Conservation (phyloP, 2,797 vertebrate genomes). For the Bradypodion ventrale region DNA sequence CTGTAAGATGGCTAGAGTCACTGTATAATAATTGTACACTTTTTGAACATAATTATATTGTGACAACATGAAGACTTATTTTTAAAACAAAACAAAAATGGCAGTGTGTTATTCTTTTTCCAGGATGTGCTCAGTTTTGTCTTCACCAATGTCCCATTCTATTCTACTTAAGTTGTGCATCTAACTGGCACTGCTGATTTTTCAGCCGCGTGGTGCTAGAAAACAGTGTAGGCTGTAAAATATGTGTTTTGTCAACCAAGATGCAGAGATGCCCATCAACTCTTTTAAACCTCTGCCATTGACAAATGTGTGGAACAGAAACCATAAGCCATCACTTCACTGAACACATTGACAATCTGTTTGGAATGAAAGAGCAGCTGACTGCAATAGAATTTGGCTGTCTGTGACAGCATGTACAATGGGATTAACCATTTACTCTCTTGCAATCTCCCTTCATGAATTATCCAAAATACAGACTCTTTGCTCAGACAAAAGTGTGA, state of each 20-base stretch:
- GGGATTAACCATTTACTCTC: constrained; percentile 23
- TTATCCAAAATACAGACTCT: background rate
- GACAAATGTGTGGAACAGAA: constrained; percentile 28
- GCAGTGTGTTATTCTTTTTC: background rate
- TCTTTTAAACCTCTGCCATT: constrained; percentile 21
- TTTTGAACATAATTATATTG: constrained; percentile 6
- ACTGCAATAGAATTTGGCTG: constrained; percentile 12
- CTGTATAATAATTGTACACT: background rate
- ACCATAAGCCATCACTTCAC: constrained; percentile 1
- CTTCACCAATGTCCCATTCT: constrained; percentile 12
- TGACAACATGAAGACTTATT: background rate
- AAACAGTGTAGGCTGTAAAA: constrained; percentile 21
- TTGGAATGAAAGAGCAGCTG: constrained; percentile 1
- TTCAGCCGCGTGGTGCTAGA: background rate
- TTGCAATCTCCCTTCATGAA: background rate
- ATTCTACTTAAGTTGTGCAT: background rate
- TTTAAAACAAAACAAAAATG: background rate
- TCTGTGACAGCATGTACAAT: background rate
- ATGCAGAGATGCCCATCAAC: background rate
- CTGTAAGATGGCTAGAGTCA: no score
- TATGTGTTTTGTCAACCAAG: constrained; percentile 21
- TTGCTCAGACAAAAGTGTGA: background rate
- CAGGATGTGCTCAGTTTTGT: background rate
- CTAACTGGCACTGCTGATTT: background rate
- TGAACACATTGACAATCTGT: background rate